Percentiles rank a stretch among this genome's conserved stretches.
phyloP scores from a whole-genome alignment of 2,888 invertebrate species.

The Trichopria drosophilae region DNA sequence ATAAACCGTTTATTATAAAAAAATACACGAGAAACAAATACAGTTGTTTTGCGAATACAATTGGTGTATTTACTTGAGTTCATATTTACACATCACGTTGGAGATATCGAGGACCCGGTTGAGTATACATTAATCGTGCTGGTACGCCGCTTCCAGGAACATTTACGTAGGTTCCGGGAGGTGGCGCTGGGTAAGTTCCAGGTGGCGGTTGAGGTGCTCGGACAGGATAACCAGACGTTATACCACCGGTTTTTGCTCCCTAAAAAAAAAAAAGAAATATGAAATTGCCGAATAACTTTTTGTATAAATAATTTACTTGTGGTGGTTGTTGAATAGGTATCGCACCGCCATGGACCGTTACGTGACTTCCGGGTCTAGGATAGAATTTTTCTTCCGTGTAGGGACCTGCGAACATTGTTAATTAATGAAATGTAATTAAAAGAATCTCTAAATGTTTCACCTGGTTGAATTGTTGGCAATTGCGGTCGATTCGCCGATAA shows the following conservation, averaged over 20 bases:
- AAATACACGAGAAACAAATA: too few relatives aligned
- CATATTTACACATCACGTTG: conserved; percentile 51
- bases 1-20: too few relatives aligned
- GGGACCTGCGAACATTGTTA: conserved; percentile 35
- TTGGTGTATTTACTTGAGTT: too few relatives aligned
- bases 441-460: conserved; percentile 31
- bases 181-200: conserved; percentile 46
- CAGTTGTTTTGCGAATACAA: too few relatives aligned
- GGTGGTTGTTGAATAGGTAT: conserved; percentile 64
- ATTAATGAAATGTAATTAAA: not conserved
- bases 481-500: conserved; percentile 48
- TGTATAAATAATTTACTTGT: conserved; percentile 50
- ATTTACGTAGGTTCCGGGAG: conserved; percentile 51
- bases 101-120: conserved; percentile 51
- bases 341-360: conserved; percentile 62
- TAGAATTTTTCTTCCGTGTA: conserved; percentile 59
- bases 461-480: conserved; percentile 49
- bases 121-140: conserved; percentile 51
- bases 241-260: conserved; percentile 78
- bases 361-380: conserved; percentile 61
- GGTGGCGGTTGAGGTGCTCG: conserved; percentile 59
- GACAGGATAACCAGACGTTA: conserved; percentile 83
- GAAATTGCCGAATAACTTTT: conserved; percentile 1
- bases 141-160: conserved; percentile 49
- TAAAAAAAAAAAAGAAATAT: conserved; percentile 43